phyloP scores from a whole-genome alignment of 2,113 vertebrate species.

The Pygoscelis adeliae region DNA sequence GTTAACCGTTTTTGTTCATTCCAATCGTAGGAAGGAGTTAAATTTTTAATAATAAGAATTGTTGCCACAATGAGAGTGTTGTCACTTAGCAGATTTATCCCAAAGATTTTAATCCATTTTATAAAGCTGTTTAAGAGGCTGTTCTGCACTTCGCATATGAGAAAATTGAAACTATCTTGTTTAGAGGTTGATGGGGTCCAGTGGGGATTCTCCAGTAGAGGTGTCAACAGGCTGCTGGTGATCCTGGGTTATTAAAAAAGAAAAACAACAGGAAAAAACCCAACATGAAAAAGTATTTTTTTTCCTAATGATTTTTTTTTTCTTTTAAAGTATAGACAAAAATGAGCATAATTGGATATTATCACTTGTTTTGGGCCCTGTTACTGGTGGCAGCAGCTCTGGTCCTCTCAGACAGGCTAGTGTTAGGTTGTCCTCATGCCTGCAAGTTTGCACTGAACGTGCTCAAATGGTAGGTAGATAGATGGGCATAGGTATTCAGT shows the following conservation, averaged over 20 bases:
- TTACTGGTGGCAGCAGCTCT: background rate
- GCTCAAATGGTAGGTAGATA: background rate
- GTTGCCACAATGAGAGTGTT: background rate
- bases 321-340: background rate
- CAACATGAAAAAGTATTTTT: background rate
- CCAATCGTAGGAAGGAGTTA: background rate
- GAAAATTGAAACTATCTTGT: background rate
- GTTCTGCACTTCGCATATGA: background rate
- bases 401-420: background rate
- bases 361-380: background rate
- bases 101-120: background rate
- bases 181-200: background rate
- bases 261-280: background rate
- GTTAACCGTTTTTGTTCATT: background rate
- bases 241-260: background rate
- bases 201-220: background rate
- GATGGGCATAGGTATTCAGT: background rate
- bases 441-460: background rate
- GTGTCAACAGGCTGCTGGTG: background rate
- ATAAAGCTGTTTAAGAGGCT: background rate
- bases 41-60: background rate
- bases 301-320: background rate
- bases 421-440: background rate
- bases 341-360: background rate
- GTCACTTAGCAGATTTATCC: background rate